Conservation (phyloP, 1,140 invertebrate species). For the Mylabris phalerata region DNA sequence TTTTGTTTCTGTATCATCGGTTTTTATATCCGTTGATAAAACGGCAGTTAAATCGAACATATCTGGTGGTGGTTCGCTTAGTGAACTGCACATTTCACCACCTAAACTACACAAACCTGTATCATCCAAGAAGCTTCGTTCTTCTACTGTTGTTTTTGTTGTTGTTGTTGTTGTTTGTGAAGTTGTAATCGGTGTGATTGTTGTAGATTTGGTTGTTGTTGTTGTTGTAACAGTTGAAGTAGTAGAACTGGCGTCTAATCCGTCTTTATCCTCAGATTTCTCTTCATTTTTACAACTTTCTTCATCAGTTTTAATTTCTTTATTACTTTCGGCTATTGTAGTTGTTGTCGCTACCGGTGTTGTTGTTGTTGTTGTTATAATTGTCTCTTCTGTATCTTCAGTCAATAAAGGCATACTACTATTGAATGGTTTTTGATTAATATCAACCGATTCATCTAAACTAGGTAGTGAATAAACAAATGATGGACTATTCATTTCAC, state of each 20-base stretch:
- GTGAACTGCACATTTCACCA: conserved; percentile 38
- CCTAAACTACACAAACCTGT: conserved; percentile 33
- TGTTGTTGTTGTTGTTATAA: background rate
- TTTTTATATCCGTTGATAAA: background rate
- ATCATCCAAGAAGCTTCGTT: conserved; percentile 13
- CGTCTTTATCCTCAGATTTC: background rate
- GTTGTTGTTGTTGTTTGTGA: background rate
- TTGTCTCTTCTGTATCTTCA: conserved; percentile 25
- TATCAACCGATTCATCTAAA: conserved; percentile 33
- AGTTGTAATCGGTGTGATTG: background rate
- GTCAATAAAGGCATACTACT: conserved; percentile 36
- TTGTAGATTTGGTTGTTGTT: background rate
- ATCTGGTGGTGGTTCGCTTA: conserved; percentile 41
- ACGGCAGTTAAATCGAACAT: conserved; percentile 38
- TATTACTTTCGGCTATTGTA: background rate
- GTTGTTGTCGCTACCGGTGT: background rate
- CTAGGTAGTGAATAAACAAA: conserved; percentile 36
- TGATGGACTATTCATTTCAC: conserved; percentile 34
- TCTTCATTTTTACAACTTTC: background rate
- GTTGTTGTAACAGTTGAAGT: background rate
- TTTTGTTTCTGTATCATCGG: background rate
- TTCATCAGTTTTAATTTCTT: background rate
- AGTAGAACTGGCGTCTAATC: background rate
- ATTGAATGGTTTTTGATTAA: conserved; percentile 31
- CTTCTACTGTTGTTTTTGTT: background rate